These are phyloP conservation scores for Suricata suricatta DNA, from an alignment of 2,113 vertebrate genomes.

Conservation along the genomic window DNA sequence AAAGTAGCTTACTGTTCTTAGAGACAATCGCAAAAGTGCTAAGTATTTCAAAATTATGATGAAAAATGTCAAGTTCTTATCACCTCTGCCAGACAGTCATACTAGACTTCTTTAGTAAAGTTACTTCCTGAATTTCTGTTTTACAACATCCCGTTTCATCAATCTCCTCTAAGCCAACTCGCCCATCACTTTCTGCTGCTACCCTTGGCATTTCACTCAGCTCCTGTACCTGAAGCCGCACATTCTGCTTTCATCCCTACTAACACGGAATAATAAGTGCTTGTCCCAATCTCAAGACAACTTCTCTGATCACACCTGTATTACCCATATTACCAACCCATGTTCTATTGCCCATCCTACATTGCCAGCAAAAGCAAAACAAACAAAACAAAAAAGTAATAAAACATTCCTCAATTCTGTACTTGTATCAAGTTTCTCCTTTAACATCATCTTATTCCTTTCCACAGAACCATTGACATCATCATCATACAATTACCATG, in stretches of 20 bases:
- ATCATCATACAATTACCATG: neutral
- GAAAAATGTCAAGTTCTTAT: neutral
- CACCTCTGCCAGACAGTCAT: neutral
- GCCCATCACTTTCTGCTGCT: neutral
- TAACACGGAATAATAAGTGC: neutral
- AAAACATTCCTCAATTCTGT: neutral
- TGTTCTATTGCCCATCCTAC: neutral
- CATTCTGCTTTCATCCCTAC: neutral
- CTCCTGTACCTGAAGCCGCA: neutral
- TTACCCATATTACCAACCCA: neutral
- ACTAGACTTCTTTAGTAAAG: neutral
- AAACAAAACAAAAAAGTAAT: neutral
- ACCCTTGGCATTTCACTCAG: neutral
- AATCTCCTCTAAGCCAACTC: neutral
- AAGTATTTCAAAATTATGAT: neutral
- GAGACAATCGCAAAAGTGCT: neutral
- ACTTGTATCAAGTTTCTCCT: neutral
- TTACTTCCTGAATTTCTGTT: neutral
- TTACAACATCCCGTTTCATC: neutral
- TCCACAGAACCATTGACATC: neutral
- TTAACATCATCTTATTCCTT: neutral
- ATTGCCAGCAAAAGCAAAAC: neutral
- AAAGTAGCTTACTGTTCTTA: neutral
- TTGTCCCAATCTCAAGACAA: neutral
- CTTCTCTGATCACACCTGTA: neutral